phyloP scores from a whole-genome alignment of 2,888 invertebrate species.

The Agrotis exclamationis region DNA sequence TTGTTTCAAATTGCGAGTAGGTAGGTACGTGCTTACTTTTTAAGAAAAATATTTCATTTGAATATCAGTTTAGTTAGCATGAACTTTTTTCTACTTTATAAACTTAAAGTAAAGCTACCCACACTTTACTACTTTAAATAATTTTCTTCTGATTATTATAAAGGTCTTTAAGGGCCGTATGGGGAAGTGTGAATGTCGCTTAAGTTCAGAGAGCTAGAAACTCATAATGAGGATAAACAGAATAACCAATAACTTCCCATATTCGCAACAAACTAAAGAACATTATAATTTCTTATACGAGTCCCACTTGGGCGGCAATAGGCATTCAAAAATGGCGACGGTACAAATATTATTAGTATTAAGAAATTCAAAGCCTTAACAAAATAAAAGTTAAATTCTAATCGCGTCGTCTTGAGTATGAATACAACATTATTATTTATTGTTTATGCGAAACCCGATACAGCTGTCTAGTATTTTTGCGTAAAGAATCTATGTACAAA shows the following conservation, averaged over 20 bases:
- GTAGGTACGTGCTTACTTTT: background rate
- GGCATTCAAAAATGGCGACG: background rate
- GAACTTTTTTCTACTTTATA: background rate
- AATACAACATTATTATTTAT: too few species aligned
- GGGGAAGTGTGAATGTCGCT: background rate
- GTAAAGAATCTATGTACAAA: too few species aligned
- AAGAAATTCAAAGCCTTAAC: background rate
- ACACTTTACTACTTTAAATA: slow-evolving; percentile 1
- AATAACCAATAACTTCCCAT: background rate
- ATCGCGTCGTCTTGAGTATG: too few species aligned
- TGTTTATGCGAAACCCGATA: too few species aligned
- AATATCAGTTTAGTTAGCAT: slow-evolving; percentile 7
- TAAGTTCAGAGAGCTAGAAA: background rate
- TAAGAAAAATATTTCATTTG: slow-evolving; percentile 24
- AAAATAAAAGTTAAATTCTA: too few species aligned
- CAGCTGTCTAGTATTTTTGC: too few species aligned
- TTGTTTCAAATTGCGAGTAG: background rate
- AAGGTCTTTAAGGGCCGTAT: background rate
- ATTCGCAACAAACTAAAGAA: background rate
- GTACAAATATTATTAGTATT: background rate
- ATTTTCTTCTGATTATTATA: background rate
- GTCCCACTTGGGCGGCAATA: slow-evolving; percentile 44
- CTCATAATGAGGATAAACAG: background rate
- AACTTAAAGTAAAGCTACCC: background rate
- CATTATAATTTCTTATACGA: background rate